A percentile compares a stretch with the other conserved stretches of the same genome.
Conservation (phyloP, 2,113 vertebrate species). For the Salvelinus namaycush region DNA sequence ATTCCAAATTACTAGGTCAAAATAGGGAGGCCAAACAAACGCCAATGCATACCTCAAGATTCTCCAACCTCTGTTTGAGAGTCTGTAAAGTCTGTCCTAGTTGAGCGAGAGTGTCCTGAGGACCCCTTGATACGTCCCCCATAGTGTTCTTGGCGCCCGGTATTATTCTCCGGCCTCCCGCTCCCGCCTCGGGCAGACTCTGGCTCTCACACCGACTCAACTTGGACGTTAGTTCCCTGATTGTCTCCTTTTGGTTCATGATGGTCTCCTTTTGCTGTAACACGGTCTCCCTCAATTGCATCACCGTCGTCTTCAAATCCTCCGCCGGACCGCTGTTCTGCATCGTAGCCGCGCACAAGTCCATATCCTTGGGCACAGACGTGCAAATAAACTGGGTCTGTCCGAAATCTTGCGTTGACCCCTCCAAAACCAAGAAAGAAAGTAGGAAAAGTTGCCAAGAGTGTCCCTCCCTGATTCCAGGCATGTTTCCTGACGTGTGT, state of each 20-base stretch:
- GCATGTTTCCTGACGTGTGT: conserved; percentile 6
- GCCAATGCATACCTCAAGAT: conserved; percentile 84
- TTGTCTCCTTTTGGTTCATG: conserved; percentile 93
- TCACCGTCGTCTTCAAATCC: conserved; percentile 87
- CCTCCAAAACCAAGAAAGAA: conserved; percentile 59
- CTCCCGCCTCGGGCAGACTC: conserved; percentile 78
- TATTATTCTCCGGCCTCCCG: conserved; percentile 61
- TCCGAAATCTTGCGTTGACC: conserved; percentile 82
- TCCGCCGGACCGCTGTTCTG: conserved; percentile 87
- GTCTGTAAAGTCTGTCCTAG: conserved; percentile 94
- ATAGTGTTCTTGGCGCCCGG: conserved; percentile 86
- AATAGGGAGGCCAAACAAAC: neutral
- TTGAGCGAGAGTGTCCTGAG: conserved; percentile 92
- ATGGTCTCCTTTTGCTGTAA: conserved; percentile 97
- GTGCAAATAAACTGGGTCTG: conserved; percentile 96
- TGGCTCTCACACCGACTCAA: conserved; percentile 93
- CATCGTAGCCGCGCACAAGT: conserved; percentile 89
- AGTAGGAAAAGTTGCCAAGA: conserved; percentile 79
- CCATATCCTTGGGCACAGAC: conserved; percentile 94
- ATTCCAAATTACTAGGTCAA: neutral
- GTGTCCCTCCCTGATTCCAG: conserved; percentile 60
- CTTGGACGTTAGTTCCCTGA: conserved; percentile 91
- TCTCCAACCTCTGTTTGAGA: conserved; percentile 92
- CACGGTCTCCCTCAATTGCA: conserved; percentile 93
- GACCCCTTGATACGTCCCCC: conserved; percentile 90